Evolutionary conservation across 2,797 vertebrate genomes (phyloP).

Genomic region (Danio aesculapii): DNA sequence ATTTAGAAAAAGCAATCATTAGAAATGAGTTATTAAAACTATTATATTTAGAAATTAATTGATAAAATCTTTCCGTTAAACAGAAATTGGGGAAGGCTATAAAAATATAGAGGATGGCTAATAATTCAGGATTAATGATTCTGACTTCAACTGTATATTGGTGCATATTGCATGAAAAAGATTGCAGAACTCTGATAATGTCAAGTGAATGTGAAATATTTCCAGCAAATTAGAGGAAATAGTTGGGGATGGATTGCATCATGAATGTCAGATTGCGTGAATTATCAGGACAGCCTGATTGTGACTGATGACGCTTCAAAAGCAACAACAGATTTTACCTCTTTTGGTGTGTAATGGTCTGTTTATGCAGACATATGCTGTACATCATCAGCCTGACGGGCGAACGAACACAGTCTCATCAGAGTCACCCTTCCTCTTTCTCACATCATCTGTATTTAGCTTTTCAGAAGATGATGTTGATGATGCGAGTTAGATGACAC

Average conservation of each 20-base stretch:
- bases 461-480: background rate
- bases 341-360: slow-evolving; percentile 31
- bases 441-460: background rate
- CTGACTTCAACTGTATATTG: too few relatives aligned
- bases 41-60: too few relatives aligned
- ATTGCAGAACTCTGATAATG: background rate
- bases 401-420: background rate
- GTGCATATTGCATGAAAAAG: too few relatives aligned
- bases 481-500: background rate
- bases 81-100: too few relatives aligned
- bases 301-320: slow-evolving; percentile 8
- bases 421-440: background rate
- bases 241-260: background rate
- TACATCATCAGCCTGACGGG: background rate
- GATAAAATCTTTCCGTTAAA: too few relatives aligned
- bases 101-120: too few relatives aligned
- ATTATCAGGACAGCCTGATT: background rate
- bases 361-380: slow-evolving; percentile 14
- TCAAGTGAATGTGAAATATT: background rate
- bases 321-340: background rate
- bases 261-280: slow-evolving; percentile 5
- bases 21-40: too few relatives aligned
- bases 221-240: background rate
- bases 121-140: too few relatives aligned
- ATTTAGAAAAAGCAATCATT: too few relatives aligned